These are phyloP conservation scores for Leptopilina drosophilae DNA, from an alignment of 2,888 invertebrate genomes.

Conservation along the genomic window DNA sequence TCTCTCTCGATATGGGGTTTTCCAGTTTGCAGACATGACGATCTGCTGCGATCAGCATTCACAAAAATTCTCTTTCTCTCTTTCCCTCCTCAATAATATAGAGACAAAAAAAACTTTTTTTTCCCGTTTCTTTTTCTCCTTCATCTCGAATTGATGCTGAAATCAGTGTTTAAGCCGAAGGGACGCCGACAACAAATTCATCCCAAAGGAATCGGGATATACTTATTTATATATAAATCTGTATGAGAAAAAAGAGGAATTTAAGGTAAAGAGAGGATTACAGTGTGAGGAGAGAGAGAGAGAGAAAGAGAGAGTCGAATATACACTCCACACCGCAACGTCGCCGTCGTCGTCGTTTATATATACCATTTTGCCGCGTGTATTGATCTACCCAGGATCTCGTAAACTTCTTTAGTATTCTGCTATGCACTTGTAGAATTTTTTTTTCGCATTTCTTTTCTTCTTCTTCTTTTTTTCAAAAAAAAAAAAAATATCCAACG, in stretches of 20 bases:
- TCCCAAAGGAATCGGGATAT: not conserved
- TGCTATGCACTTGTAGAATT: not conserved
- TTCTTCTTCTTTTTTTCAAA: too few relatives aligned
- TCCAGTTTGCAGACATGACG: not conserved
- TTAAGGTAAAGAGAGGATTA: slow-evolving; percentile 7
- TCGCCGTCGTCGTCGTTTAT: too few relatives aligned
- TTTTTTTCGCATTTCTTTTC: too few relatives aligned
- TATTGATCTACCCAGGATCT: slow-evolving; percentile 56
- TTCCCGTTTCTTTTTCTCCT: not conserved
- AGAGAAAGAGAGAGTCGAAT: not conserved
- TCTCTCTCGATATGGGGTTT: too few relatives aligned
- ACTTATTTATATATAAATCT: too few relatives aligned
- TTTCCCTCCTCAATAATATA: not conserved
- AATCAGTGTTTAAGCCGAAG: not conserved
- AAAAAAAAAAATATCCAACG: not conserved
- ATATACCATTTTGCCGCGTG: slow-evolving; percentile 1
- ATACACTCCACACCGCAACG: not conserved
- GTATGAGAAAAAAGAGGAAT: not conserved
- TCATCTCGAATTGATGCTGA: not conserved
- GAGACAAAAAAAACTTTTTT: not conserved
- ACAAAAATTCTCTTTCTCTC: not conserved
- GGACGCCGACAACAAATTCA: not conserved
- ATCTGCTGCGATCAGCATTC: not conserved
- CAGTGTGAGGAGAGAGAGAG: not conserved
- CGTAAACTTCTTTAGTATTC: slow-evolving; percentile 43